phyloP scores from a whole-genome alignment of 2,113 vertebrate genomes.

The Seriola dumerili region DNA sequence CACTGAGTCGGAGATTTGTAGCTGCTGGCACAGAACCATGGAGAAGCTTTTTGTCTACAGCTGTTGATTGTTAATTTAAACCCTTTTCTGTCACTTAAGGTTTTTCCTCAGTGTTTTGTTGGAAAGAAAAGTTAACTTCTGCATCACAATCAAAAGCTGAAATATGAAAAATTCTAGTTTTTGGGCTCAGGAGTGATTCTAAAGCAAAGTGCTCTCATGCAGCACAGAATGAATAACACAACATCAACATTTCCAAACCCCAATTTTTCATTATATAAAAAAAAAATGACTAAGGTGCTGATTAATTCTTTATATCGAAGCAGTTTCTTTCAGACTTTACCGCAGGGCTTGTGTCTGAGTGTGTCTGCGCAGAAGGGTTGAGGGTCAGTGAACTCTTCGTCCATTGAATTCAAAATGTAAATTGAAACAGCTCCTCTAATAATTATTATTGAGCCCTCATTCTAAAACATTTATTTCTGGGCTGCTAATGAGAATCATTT shows the following conservation, averaged over 20 bases:
- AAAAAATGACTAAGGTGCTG: neutral
- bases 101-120: neutral
- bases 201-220: neutral
- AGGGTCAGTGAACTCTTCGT: slow-evolving; percentile 36
- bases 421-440: slow-evolving; percentile 30
- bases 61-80: neutral
- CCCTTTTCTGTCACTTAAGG: neutral
- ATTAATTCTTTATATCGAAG: neutral
- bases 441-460: slow-evolving; percentile 22
- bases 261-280: neutral
- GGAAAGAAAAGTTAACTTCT: no score
- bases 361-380: neutral
- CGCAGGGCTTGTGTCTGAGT: neutral
- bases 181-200: neutral
- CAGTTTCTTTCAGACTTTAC: slow-evolving; percentile 1
- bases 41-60: neutral
- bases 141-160: neutral
- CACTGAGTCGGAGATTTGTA: neutral
- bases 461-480: slow-evolving; percentile 15
- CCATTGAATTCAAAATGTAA: slow-evolving; percentile 39
- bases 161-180: neutral
- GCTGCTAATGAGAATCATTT: slow-evolving; percentile 16
- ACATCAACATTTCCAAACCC: neutral
- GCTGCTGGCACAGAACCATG: neutral
- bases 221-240: neutral